Conservation (phyloP, 2,888 invertebrate genomes). For the Ornithoptera alexandrae region DNA sequence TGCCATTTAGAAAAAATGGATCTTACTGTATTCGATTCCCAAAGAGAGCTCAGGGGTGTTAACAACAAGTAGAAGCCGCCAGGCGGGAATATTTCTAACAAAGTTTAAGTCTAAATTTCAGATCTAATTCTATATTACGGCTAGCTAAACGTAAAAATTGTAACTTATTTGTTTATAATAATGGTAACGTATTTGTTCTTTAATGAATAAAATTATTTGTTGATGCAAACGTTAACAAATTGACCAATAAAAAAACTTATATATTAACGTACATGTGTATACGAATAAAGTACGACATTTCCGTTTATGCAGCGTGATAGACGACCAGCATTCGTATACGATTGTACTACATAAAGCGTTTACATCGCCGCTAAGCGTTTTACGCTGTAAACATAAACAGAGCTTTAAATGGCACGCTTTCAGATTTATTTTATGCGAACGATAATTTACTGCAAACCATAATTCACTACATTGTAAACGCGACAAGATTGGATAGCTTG, state of each 20-base stretch:
- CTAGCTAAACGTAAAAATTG: too few species aligned
- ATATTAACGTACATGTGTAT: not conserved
- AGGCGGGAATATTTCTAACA: too few species aligned
- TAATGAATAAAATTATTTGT: too few species aligned
- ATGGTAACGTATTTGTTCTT: too few species aligned
- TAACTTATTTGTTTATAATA: too few species aligned
- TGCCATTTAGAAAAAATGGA: too few species aligned
- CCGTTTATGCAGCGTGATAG: not conserved
- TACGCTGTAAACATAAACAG: slow-evolving; percentile 1
- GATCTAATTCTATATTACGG: too few species aligned
- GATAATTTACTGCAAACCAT: not conserved
- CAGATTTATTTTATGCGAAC: not conserved
- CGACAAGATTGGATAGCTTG: not conserved
- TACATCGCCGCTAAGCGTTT: slow-evolving; percentile 14
- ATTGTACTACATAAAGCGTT: not conserved
- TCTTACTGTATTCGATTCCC: too few species aligned
- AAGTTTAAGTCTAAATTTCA: too few species aligned
- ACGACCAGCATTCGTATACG: not conserved
- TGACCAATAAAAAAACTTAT: not conserved
- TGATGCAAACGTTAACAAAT: not conserved
- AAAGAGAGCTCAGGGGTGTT: too few species aligned
- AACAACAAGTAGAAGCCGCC: too few species aligned
- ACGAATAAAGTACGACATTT: not conserved
- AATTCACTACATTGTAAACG: slow-evolving; percentile 1
- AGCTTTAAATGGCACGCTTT: slow-evolving; percentile 11